These are phyloP conservation scores for Yoshiicerus persimilis DNA, from an alignment of 1,140 invertebrate species.

Conservation along the genomic window DNA sequence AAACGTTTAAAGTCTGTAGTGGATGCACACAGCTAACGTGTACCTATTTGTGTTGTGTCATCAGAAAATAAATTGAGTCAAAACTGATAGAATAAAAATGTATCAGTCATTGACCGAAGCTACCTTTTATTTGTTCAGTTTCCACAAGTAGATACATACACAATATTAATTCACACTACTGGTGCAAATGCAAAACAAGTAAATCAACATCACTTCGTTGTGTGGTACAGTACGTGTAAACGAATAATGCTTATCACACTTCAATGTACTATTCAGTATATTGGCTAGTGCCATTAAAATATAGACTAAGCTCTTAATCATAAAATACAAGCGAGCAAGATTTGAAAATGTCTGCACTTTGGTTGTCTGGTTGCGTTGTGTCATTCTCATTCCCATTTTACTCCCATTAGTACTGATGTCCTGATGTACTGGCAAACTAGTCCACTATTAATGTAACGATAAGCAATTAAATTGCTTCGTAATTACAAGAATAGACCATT, in stretches of 20 bases:
- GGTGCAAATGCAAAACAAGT: not conserved
- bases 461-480: no score
- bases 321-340: not conserved
- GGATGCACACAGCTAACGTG: not conserved
- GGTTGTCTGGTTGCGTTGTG: not conserved
- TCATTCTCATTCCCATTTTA: no score
- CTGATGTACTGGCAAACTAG: no score
- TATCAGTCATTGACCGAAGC: not conserved
- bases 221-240: not conserved
- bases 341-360: not conserved
- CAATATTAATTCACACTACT: not conserved
- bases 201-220: not conserved
- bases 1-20: not conserved
- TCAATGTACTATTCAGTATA: not conserved
- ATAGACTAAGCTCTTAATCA: not conserved
- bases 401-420: no score
- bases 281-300: no score
- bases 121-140: not conserved
- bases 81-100: not conserved
- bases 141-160: not conserved
- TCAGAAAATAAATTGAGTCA: not conserved
- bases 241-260: not conserved
- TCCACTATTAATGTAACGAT: no score
- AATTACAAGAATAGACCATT: no score
- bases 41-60: not conserved